Evolutionary conservation across 2,888 invertebrate species (phyloP).

Genomic region (Pediacus dermestoides): DNA sequence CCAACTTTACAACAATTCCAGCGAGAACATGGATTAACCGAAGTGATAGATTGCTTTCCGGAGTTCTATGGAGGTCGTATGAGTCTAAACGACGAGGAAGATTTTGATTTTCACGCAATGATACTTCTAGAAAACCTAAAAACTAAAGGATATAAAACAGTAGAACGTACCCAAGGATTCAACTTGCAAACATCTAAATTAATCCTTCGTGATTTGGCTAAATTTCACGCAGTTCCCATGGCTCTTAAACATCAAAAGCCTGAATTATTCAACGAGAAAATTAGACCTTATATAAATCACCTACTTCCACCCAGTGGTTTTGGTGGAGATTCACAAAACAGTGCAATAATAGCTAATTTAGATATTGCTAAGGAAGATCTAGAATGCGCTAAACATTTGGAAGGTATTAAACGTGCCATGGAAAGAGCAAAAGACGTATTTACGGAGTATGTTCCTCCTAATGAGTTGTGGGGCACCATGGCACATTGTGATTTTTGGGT

Average conservation of each 20-base stretch:
- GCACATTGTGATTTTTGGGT: slow-evolving; percentile 8
- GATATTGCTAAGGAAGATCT: too few relatives aligned
- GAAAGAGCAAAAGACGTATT: too few relatives aligned
- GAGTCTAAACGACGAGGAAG: slow-evolving; percentile 21
- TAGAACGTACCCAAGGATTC: slow-evolving; percentile 47
- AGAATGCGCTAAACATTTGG: too few relatives aligned
- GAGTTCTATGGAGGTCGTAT: slow-evolving; percentile 47
- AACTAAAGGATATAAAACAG: slow-evolving; percentile 45
- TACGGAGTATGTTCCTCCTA: too few relatives aligned
- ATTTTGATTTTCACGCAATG: slow-evolving; percentile 53
- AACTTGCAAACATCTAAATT: slow-evolving; percentile 49
- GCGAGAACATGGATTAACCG: slow-evolving; percentile 43
- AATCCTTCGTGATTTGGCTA: slow-evolving; percentile 49
- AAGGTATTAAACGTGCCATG: too few relatives aligned
- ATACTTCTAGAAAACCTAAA: slow-evolving; percentile 54
- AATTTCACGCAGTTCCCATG: slow-evolving; percentile 54
- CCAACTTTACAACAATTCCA: slow-evolving; percentile 49
- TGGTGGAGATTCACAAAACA: too few relatives aligned
- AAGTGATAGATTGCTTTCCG: slow-evolving; percentile 45
- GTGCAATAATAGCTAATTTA: too few relatives aligned
- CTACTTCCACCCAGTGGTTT: too few relatives aligned
- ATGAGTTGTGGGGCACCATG: slow-evolving; percentile 47
- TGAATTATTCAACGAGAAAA: slow-evolving; percentile 36
- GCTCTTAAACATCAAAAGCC: slow-evolving; percentile 50
- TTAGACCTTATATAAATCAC: slow-evolving; percentile 33